Base-by-base conservation (phyloP, 2,888 invertebrate genomes). In the Acanthosepion esculentum region DNA sequence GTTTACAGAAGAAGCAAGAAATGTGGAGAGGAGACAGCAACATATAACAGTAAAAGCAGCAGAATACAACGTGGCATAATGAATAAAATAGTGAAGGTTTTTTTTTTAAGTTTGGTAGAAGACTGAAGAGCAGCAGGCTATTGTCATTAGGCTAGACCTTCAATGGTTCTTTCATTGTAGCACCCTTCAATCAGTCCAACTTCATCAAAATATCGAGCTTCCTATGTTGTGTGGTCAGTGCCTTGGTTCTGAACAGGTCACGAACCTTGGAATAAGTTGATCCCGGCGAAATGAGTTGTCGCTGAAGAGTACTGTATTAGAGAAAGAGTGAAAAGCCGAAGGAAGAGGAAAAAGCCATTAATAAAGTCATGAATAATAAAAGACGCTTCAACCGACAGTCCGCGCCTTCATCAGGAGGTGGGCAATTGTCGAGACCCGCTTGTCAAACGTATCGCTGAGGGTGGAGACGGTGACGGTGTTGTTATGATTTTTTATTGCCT, bases 361-460 rank as follows among this genome's bases (percentile, higher is more conserved):
- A n/a, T 78, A 33, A 12, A n/a, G n/a, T 78, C 78, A 78, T 78
- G 78, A 78, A 78, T 78, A 78, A 78, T 78, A 78, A 33, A 78
- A 78, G 78, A 78, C n/a, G 78, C 78, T 78, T 78, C 78, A 78
- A 33, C 78, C 78, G 33, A 33, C 78, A 78, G 78, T 78, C n/a
- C 10, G 12, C n/a, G n/a, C n/a, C 78, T 78, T 78, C 78, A 78
- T 78, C 78, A 78, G n/a, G 78, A 78, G 78, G 78, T 78, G 78
- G n/a, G 78, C n/a, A 78, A 78, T 78, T 78, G 78, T n/a, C n/a
- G 78, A 78, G 10, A 78, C 78, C n/a, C n/a, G 78, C 78, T 78
- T 78, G 78, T 78, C 78, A 78, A 78, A 78, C n/a, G n/a, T 78
- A 10, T 78, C n/a, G 78, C n/a, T 78, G 4, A 78, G n/a, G 18